Conservation (phyloP, 2,888 invertebrate genomes). For the Cataglyphis livida region DNA sequence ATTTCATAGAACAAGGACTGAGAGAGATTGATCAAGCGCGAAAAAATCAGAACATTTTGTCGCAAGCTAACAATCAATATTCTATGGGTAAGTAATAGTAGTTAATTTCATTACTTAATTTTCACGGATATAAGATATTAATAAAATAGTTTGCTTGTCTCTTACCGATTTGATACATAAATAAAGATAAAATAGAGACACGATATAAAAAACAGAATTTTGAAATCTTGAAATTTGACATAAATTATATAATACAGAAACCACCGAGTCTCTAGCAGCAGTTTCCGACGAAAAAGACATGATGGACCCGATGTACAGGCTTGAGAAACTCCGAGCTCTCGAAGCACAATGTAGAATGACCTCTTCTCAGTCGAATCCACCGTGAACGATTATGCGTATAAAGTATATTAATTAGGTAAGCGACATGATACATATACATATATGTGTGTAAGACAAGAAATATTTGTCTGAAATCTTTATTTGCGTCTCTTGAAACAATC, state of each 20-base stretch:
- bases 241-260: conserved; percentile 56
- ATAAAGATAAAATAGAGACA: not conserved
- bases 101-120: not conserved
- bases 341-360: conserved; percentile 82
- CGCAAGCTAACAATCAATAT: conserved; percentile 79
- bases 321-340: conserved; percentile 82
- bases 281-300: conserved; percentile 78
- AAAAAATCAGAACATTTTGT: conserved; percentile 81
- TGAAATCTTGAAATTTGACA: not conserved
- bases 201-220: not conserved
- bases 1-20: conserved; percentile 93
- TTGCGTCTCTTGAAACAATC: conserved; percentile 26
- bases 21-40: conserved; percentile 87
- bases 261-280: conserved; percentile 67
- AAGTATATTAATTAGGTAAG: conserved; percentile 65
- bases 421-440: conserved; percentile 22
- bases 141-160: not conserved
- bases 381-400: conserved; percentile 72
- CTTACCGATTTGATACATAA: not conserved
- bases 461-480: conserved; percentile 43
- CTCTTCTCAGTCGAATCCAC: conserved; percentile 79
- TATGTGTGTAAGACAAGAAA: conserved; percentile 30
- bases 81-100: conserved; percentile 71
- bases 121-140: not conserved
- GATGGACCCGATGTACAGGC: conserved; percentile 83